A percentile compares a stretch with the other conserved stretches of the same genome.
These are phyloP conservation scores for crab-eating macaque (Macaca fascicularis) DNA, from an alignment of 2,113 vertebrate species.

Conservation along the genomic window T2T-MFA8v1.1 NC_088377.1:166535501-166536000, in stretches of 20 bases:
- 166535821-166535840: background rate
- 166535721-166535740: background rate
- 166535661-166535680: background rate
- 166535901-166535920: background rate
- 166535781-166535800: background rate
- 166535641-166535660: background rate
- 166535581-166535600: conserved; percentile 42
- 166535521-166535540: background rate
- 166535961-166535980: background rate
- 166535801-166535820: background rate
- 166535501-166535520: background rate
- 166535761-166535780: background rate
- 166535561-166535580: background rate
- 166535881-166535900: background rate
- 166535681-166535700: background rate
- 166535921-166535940: background rate
- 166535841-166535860: background rate
- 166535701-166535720: background rate
- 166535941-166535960: background rate
- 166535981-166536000: background rate
- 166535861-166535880: background rate
- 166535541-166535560: conserved; percentile 3
- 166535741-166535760: background rate
- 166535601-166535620: background rate
- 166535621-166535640: background rate